These are phyloP conservation scores for Magallana angulata DNA, from an alignment of 1,140 invertebrate species.

Conservation along the genomic window DNA sequence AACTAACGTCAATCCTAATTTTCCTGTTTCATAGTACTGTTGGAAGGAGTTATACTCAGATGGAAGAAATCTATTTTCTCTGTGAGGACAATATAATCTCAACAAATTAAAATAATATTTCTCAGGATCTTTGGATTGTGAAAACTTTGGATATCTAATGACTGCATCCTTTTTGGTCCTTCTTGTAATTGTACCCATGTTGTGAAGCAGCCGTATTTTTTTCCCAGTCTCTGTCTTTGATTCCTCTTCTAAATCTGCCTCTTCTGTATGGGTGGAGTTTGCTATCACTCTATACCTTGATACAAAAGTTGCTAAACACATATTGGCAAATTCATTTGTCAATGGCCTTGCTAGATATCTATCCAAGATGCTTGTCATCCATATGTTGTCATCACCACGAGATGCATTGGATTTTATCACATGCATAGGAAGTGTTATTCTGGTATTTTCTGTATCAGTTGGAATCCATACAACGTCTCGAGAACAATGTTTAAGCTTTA, in stretches of 20 bases:
- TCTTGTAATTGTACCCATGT: slow-evolving; percentile 55
- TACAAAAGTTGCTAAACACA: slow-evolving; percentile 45
- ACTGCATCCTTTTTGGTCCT: slow-evolving; percentile 36
- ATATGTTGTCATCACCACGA: slow-evolving; percentile 40
- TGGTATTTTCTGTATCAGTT: slow-evolving; percentile 41
- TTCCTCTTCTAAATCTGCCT: slow-evolving; percentile 26
- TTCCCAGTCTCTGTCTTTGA: slow-evolving; percentile 24
- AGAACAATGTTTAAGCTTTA: slow-evolving; percentile 39
- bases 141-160: slow-evolving; percentile 49
- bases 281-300: slow-evolving; percentile 36
- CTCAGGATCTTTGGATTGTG: slow-evolving; percentile 36
- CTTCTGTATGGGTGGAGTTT: background rate
- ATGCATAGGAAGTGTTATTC: slow-evolving; percentile 32
- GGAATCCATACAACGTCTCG: slow-evolving; percentile 42
- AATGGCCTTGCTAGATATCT: slow-evolving; percentile 40
- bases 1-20: background rate
- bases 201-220: slow-evolving; percentile 41
- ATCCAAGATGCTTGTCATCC: slow-evolving; percentile 37
- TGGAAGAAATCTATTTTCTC: background rate
- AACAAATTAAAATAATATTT: slow-evolving; percentile 38
- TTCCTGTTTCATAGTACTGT: slow-evolving; percentile 23
- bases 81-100: slow-evolving; percentile 44
- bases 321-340: slow-evolving; percentile 12
- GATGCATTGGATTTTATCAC: slow-evolving; percentile 34
- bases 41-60: slow-evolving; percentile 4